Evolutionary conservation across 2,888 invertebrate genomes (phyloP).

Genomic region (Caenorhabditis parvicauda): DNA sequence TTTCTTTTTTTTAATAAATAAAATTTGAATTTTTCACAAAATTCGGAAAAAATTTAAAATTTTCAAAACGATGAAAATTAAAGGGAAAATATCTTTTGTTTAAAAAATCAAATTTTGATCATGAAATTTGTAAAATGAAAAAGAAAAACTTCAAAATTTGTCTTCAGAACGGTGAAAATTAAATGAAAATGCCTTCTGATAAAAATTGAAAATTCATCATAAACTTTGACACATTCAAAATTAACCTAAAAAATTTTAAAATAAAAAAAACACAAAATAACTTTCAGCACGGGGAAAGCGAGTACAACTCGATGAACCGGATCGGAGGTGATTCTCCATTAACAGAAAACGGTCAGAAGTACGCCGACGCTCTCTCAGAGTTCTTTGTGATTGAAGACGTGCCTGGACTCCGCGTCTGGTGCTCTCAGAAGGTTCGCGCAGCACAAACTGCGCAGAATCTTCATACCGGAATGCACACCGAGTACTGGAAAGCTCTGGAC

Average conservation of each 20-base stretch:
- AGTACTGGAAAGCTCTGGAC: slow-evolving; percentile 92
- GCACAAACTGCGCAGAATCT: slow-evolving; percentile 80
- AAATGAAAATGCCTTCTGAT: no score
- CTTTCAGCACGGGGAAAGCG: slow-evolving; percentile 86
- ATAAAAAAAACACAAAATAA: neutral
- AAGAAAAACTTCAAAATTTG: neutral
- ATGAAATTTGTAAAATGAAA: neutral
- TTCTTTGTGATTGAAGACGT: slow-evolving; percentile 72
- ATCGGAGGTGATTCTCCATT: slow-evolving; percentile 94
- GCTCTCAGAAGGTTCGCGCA: slow-evolving; percentile 81
- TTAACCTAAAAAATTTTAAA: neutral
- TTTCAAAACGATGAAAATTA: no score
- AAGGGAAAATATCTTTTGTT: no score
- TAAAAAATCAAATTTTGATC: neutral
- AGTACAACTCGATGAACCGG: slow-evolving; percentile 84
- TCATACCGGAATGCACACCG: slow-evolving; percentile 65
- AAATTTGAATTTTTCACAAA: neutral
- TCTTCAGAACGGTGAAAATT: no score
- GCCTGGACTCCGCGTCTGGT: slow-evolving; percentile 86
- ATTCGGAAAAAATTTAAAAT: neutral
- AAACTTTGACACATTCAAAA: no score
- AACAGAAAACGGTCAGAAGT: slow-evolving; percentile 72
- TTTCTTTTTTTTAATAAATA: no score
- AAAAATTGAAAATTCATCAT: neutral
- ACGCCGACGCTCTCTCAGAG: slow-evolving; percentile 35